Evolutionary conservation across 2,797 vertebrate genomes (phyloP).

Genomic region (Chrysolophus pictus): DNA sequence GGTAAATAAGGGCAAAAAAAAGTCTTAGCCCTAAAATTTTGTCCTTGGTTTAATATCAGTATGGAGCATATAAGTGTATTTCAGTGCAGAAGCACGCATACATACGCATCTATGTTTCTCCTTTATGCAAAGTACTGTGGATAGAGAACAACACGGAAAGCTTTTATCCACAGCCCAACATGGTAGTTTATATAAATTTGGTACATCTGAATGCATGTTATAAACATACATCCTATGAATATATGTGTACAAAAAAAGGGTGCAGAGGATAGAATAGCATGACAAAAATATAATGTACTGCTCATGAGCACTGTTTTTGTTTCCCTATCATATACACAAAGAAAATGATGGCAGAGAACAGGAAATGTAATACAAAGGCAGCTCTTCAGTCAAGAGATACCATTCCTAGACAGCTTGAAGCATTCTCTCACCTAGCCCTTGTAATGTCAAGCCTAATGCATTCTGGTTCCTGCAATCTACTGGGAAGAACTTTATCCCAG

Average conservation of each 20-base stretch:
- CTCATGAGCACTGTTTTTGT: background rate
- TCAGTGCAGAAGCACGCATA: background rate
- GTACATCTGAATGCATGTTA: background rate
- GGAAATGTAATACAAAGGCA: background rate
- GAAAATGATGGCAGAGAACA: background rate
- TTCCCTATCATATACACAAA: background rate
- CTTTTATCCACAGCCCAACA: background rate
- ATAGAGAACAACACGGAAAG: background rate
- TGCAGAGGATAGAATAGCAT: background rate
- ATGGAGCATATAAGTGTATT: background rate
- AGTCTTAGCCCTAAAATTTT: background rate
- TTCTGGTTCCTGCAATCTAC: constrained; percentile 24
- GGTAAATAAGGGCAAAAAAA: background rate
- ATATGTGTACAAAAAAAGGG: background rate
- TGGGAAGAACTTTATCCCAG: constrained; percentile 41
- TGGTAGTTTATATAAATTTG: rapidly evolving
- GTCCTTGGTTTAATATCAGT: background rate
- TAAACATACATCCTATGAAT: background rate
- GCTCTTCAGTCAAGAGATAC: background rate
- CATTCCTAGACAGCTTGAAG: constrained; percentile 8
- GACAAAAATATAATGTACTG: background rate
- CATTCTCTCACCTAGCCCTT: background rate
- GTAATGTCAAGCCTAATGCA: constrained; percentile 32
- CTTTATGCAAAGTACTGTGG: background rate
- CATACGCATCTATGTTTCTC: background rate